These are phyloP conservation scores for Murina feae DNA, from an alignment of 2,113 vertebrate genomes.

Conservation along the genomic window DNA sequence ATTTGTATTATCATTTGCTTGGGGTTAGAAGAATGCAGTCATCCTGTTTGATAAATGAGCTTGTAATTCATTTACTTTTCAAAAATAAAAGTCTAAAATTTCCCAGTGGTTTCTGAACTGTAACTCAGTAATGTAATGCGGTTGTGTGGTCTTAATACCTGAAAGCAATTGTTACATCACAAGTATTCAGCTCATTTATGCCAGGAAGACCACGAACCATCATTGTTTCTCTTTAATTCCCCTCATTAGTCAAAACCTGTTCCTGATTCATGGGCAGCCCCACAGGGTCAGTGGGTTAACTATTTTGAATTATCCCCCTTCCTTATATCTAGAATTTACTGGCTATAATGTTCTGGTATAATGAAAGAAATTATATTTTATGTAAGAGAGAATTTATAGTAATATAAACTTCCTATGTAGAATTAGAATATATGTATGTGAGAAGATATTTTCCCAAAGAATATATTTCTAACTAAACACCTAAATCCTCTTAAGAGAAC, in stretches of 20 bases:
- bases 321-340: background rate
- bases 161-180: background rate
- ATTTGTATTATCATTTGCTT: background rate
- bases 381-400: background rate
- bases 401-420: background rate
- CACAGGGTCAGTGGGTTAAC: background rate
- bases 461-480: background rate
- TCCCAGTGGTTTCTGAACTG: background rate
- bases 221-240: background rate
- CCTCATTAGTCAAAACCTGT: background rate
- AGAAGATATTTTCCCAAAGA: background rate
- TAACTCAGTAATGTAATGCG: background rate
- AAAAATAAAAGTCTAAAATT: background rate
- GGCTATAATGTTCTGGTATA: background rate
- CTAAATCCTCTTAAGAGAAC: background rate
- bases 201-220: rapidly evolving
- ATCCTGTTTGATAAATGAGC: background rate
- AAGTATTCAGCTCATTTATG: background rate
- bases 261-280: background rate
- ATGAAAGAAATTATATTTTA: background rate
- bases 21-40: background rate
- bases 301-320: background rate
- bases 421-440: background rate
- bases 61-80: background rate
- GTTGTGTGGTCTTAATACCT: background rate